Evolutionary conservation across 2,113 vertebrate species (phyloP), one percentile per base, ranked within the genome.

Genomic region (Oncorhynchus keta): DNA sequence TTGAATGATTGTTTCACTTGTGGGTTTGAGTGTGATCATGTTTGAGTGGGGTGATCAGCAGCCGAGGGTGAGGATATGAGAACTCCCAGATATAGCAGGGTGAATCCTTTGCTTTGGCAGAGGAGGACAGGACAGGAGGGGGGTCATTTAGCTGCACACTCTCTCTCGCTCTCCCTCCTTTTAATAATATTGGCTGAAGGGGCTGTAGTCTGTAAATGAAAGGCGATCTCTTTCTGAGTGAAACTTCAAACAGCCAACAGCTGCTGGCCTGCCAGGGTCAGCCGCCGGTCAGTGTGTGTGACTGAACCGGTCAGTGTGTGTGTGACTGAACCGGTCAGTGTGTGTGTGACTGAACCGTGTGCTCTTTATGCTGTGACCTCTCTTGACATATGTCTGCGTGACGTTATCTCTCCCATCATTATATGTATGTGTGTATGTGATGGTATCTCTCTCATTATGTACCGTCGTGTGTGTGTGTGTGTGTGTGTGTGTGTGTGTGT

Each of bases 191-290:
- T 91, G 88, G 88, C 81, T 79, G 85, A 87, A 84, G 86, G 86
- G 90, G 82, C 83, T 91, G 81, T 67, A 87, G 51, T 55, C 51
- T 55, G 16, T 4, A 55, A 92, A 87, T 88, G 92, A 93, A 94
- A 93, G 83, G 76, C 85, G 93, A 94, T 92, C 86, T 78, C 14
- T 55, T 55, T 67, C 64, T 81, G 89, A 90, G 89, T 89, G 88
- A 89, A 90, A 92, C 92, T 93, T 92, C 91, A 93, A 93, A 93
- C 91, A 87, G 82, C 82, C 30, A 85, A 87, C 93, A 94, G 93
- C 93, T 93, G 93, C 91, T 88, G 85, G 86, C 80, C 81, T 85
- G 81, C 74, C 84, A 84, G 89, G 81, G 92, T 92, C 92, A 93
- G 79, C 70, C 59, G 73, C 83, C 24, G 24, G 24, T 24, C 24